Conservation (phyloP, 1,140 invertebrate species). For the Cotesia vestalis region DNA sequence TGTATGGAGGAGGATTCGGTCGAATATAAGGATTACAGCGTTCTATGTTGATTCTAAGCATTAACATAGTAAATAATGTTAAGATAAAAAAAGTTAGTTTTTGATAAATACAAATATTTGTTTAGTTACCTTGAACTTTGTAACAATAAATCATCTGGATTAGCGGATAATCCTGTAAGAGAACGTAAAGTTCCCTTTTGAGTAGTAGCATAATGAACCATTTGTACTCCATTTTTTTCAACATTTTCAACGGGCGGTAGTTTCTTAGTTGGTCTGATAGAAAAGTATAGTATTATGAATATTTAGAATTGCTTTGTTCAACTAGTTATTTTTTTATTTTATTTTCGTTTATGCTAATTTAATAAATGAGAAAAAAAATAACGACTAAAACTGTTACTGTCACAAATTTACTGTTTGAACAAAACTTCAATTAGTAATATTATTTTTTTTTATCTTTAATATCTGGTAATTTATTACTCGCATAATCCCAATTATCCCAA, state of each 20-base stretch:
- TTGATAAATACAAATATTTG: neutral
- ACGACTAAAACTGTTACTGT: too few species aligned
- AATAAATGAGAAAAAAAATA: too few species aligned
- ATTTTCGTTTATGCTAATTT: too few species aligned
- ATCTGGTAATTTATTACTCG: too few species aligned
- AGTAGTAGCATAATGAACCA: slow-evolving; percentile 62
- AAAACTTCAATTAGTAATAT: too few species aligned
- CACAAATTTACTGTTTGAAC: too few species aligned
- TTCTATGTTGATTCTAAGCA: slow-evolving; percentile 42
- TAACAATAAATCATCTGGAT: slow-evolving; percentile 55
- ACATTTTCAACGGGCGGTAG: slow-evolving; percentile 53
- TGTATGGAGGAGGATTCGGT: slow-evolving; percentile 62
- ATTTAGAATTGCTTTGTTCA: too few species aligned
- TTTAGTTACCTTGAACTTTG: slow-evolving; percentile 55
- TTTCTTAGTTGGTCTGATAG: slow-evolving; percentile 55
- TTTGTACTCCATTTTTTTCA: slow-evolving; percentile 62
- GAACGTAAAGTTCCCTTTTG: slow-evolving; percentile 59
- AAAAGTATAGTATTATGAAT: slow-evolving; percentile 28
- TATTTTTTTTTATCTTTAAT: too few species aligned
- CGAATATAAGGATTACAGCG: slow-evolving; percentile 59
- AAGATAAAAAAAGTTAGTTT: neutral
- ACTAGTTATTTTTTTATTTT: too few species aligned
- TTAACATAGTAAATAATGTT: slow-evolving; percentile 9
- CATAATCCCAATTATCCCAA: too few species aligned
- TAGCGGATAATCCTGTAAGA: slow-evolving; percentile 56